A percentile compares a stretch with the other conserved stretches of the same genome.
Evolutionary conservation across 92 coral and sea anemone genomes (phyloP).

Genomic region (Bergia sp.): DNA sequence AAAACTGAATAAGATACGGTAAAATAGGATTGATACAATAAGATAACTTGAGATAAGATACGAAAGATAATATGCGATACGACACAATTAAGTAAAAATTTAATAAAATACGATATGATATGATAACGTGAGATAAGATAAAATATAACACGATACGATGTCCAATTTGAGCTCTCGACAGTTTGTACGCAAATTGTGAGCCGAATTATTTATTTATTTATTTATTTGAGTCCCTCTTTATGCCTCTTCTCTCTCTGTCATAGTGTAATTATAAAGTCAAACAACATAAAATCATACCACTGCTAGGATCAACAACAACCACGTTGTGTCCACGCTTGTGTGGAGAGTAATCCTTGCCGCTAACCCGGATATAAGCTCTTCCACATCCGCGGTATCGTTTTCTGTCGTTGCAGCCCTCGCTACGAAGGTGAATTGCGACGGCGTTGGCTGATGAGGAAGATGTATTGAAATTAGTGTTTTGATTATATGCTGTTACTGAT

Average conservation of each 20-base stretch:
- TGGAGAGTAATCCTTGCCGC: constrained; percentile 37
- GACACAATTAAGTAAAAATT: too few relatives aligned
- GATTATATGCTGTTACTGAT: neutral
- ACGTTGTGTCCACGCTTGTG: constrained; percentile 30
- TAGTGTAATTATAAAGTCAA: neutral
- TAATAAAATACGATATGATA: too few relatives aligned
- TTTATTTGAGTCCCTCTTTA: too few relatives aligned
- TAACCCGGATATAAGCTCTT: constrained; percentile 28
- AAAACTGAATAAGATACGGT: too few relatives aligned
- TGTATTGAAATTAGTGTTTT: neutral
- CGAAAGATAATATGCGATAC: too few relatives aligned
- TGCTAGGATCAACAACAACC: constrained; percentile 14
- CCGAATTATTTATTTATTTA: too few relatives aligned
- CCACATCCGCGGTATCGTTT: constrained; percentile 1
- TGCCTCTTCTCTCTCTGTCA: neutral
- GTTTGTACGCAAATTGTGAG: neutral
- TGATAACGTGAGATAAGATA: too few relatives aligned
- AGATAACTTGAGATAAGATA: too few relatives aligned
- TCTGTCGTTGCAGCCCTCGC: constrained; percentile 23
- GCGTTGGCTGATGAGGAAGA: constrained; percentile 8
- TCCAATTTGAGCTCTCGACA: too few relatives aligned
- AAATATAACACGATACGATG: too few relatives aligned
- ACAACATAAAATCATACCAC: neutral
- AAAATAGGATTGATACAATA: too few relatives aligned
- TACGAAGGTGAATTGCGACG: constrained; percentile 29